These are phyloP conservation scores for Siniperca chuatsi DNA, from an alignment of 2,113 vertebrate genomes.

Conservation along the genomic window DNA sequence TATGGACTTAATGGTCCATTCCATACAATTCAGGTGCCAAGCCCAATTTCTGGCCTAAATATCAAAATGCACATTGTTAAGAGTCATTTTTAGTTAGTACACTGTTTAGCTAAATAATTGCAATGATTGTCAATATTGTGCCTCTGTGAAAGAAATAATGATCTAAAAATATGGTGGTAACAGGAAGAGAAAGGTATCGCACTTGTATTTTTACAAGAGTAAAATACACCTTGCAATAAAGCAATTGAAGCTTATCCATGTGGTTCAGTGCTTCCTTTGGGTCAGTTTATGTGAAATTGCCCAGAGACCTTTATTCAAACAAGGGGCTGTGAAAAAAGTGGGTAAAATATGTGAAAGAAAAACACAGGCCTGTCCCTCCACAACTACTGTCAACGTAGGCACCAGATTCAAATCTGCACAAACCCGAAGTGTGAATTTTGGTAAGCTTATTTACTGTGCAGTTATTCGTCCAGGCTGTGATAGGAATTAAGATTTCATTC, in stretches of 20 bases:
- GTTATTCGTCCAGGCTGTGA: slow-evolving; percentile 1
- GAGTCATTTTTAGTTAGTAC: background rate
- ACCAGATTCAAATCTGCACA: slow-evolving; percentile 30
- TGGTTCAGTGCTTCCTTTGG: slow-evolving; percentile 21
- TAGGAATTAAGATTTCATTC: slow-evolving; percentile 33
- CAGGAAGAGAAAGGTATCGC: background rate
- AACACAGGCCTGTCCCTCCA: slow-evolving; percentile 7
- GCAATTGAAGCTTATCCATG: background rate
- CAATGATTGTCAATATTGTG: background rate
- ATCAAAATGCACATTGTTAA: background rate
- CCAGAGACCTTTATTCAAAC: slow-evolving; percentile 30
- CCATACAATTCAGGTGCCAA: background rate
- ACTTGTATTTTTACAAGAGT: background rate
- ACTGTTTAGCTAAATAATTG: background rate
- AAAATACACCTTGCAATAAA: slow-evolving; percentile 14
- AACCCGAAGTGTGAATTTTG: background rate
- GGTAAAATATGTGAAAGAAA: slow-evolving; percentile 28
- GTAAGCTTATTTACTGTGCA: slow-evolving; percentile 9
- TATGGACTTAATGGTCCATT: background rate
- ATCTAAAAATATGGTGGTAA: background rate
- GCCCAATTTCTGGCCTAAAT: background rate
- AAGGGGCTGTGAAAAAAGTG: background rate
- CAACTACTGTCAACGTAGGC: slow-evolving; percentile 29
- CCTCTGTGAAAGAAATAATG: background rate
- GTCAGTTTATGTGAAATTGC: slow-evolving; percentile 27